Percentiles rank a stretch among this genome's conserved stretches.
Conservation (phyloP, 2,113 vertebrate genomes). For the Chlamydotis undulata region DNA sequence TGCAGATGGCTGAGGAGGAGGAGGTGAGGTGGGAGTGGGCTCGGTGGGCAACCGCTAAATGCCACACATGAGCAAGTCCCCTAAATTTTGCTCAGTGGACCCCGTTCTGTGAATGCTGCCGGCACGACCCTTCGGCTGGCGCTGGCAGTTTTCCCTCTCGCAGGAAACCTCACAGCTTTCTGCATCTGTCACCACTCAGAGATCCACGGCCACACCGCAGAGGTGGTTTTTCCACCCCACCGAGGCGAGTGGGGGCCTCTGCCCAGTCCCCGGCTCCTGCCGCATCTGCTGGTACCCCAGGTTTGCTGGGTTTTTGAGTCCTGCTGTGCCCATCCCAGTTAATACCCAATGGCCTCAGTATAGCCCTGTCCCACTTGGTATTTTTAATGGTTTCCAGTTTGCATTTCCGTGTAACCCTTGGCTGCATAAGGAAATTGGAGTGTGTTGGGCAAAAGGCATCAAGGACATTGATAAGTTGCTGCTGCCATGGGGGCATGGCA, state of each 20-base stretch:
- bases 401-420: neutral
- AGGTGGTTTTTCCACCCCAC: neutral
- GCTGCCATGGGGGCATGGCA: fast-evolving
- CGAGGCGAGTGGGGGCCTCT: fast-evolving
- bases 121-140: neutral
- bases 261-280: neutral
- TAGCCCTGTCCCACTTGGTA: neutral
- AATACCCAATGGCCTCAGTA: fast-evolving
- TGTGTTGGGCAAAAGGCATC: neutral
- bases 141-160: neutral
- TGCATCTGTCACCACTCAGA: neutral
- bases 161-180: neutral
- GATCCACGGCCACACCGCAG: fast-evolving
- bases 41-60: neutral
- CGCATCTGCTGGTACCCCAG: neutral
- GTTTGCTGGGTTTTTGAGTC: neutral
- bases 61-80: fast-evolving
- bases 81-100: neutral
- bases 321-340: neutral
- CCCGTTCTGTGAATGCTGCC: fast-evolving
- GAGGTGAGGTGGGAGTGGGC: neutral
- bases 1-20: neutral
- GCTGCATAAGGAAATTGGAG: neutral
- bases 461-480: neutral
- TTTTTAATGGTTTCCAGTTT: neutral